Percentiles rank a stretch among this genome's conserved stretches.
Evolutionary conservation across 2,113 vertebrate genomes (phyloP).

Genomic region (Osmerus eperlanus): DNA sequence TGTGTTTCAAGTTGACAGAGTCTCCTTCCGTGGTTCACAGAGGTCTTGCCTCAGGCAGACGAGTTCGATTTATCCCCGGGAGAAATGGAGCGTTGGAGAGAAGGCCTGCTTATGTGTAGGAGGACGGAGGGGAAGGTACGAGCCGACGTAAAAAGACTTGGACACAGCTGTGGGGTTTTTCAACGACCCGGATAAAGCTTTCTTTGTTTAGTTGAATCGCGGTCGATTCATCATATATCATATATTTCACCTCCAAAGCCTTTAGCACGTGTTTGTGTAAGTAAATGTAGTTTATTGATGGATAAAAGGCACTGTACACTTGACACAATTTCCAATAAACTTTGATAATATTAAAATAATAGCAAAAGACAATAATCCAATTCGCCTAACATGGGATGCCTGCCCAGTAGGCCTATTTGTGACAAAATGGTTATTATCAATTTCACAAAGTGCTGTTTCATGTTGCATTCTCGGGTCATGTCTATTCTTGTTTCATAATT

Average conservation of each 20-base stretch:
- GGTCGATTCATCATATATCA: constrained; percentile 17
- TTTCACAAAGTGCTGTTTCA: constrained; percentile 54
- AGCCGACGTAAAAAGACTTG: constrained; percentile 39
- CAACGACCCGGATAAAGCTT: constrained; percentile 38
- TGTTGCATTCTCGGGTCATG: constrained; percentile 48
- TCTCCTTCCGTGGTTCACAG: constrained; percentile 30
- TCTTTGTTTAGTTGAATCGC: constrained; percentile 33
- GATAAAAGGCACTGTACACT: neutral
- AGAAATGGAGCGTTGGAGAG: constrained; percentile 60
- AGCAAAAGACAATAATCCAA: constrained; percentile 47
- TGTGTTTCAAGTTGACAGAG: constrained; percentile 21
- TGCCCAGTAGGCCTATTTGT: constrained; percentile 3
- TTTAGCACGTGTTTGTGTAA: no score
- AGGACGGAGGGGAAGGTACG: constrained; percentile 40
- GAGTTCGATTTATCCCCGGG: constrained; percentile 32
- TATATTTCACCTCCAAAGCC: constrained; percentile 17
- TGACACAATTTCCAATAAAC: constrained; percentile 38
- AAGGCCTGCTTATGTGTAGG: constrained; percentile 52
- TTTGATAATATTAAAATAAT: constrained; percentile 40
- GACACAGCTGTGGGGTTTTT: constrained; percentile 50
- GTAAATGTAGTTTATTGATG: no score
- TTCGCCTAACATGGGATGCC: constrained; percentile 2
- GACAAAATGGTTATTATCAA: constrained; percentile 35
- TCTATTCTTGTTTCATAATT: constrained; percentile 58
- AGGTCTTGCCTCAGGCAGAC: constrained; percentile 29